A percentile compares a stretch with the other conserved stretches of the same genome.
Conservation (phyloP, 2,797 vertebrate species). For the Syndactyla subalaris region DNA sequence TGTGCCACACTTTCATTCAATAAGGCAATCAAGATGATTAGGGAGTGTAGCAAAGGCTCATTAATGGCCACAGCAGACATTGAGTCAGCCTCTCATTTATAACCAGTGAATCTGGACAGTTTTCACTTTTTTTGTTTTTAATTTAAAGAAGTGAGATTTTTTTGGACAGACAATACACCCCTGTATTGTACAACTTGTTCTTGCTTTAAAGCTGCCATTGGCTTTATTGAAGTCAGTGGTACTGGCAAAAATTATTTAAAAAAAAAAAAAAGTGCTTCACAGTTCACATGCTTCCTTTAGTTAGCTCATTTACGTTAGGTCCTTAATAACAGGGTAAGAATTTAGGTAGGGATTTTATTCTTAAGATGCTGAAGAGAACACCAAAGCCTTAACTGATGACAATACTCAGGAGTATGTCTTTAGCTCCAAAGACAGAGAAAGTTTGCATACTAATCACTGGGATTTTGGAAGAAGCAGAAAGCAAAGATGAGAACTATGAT, state of each 20-base stretch:
- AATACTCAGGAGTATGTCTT: neutral
- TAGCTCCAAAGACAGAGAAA: neutral
- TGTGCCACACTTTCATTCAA: conserved; percentile 45
- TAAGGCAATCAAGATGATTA: conserved; percentile 73
- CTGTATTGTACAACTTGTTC: neutral
- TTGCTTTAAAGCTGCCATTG: neutral
- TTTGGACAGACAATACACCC: neutral
- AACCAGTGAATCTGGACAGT: neutral
- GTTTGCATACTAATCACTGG: neutral
- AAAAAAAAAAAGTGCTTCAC: neutral
- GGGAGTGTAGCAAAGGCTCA: conserved; percentile 54
- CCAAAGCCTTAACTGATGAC: neutral
- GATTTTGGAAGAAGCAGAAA: neutral
- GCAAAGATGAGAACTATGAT: neutral
- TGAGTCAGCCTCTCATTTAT: conserved; percentile 48
- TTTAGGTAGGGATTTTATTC: neutral
- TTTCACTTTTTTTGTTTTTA: conserved; percentile 43
- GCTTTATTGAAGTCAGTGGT: neutral
- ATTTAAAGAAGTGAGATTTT: conserved; percentile 40
- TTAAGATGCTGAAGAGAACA: neutral
- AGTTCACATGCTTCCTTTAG: neutral
- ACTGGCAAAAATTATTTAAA: neutral
- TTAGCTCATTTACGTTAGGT: neutral
- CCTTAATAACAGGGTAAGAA: neutral
- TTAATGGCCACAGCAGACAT: conserved; percentile 18